phyloP scores from a whole-genome alignment of 2,888 invertebrate genomes.

The Andrena camellia region DNA sequence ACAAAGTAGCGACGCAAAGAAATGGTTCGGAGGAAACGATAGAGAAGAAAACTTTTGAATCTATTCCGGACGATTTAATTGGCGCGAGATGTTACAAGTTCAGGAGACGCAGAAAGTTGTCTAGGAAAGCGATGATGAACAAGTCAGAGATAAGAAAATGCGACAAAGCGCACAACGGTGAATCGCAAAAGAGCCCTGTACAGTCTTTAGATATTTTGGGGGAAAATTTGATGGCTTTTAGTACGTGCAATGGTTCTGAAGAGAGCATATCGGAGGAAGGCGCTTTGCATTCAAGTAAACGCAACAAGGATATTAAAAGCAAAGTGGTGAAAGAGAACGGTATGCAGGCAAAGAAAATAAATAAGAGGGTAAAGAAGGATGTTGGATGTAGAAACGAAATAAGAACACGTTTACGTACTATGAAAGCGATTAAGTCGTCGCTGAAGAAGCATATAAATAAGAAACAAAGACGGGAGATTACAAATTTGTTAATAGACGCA shows the following conservation, averaged over 20 bases:
- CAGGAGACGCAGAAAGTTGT: slow-evolving; percentile 51
- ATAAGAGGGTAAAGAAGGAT: slow-evolving; percentile 33
- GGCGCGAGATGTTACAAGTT: slow-evolving; percentile 53
- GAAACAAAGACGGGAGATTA: slow-evolving; percentile 78
- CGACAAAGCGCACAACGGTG: slow-evolving; percentile 39
- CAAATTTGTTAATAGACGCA: slow-evolving; percentile 80
- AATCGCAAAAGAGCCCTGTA: slow-evolving; percentile 10
- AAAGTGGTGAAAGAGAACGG: not conserved
- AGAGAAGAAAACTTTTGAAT: slow-evolving; percentile 40
- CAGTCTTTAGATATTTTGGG: slow-evolving; percentile 27
- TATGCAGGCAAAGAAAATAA: slow-evolving; percentile 16
- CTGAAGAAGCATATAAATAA: slow-evolving; percentile 65
- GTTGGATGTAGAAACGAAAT: slow-evolving; percentile 27
- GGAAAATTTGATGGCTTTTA: not conserved
- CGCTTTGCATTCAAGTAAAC: not conserved
- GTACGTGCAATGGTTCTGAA: not conserved
- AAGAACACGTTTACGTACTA: slow-evolving; percentile 47
- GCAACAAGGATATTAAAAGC: slow-evolving; percentile 6
- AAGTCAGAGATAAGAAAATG: slow-evolving; percentile 59
- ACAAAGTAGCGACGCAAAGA: not conserved
- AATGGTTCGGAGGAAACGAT: slow-evolving; percentile 27
- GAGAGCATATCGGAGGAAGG: not conserved
- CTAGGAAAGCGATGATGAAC: slow-evolving; percentile 56
- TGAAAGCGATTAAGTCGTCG: slow-evolving; percentile 39
- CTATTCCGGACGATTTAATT: slow-evolving; percentile 46